These are phyloP conservation scores for Eumerus sabulonum DNA, from an alignment of 2,888 invertebrate genomes.

Conservation along the genomic window DNA sequence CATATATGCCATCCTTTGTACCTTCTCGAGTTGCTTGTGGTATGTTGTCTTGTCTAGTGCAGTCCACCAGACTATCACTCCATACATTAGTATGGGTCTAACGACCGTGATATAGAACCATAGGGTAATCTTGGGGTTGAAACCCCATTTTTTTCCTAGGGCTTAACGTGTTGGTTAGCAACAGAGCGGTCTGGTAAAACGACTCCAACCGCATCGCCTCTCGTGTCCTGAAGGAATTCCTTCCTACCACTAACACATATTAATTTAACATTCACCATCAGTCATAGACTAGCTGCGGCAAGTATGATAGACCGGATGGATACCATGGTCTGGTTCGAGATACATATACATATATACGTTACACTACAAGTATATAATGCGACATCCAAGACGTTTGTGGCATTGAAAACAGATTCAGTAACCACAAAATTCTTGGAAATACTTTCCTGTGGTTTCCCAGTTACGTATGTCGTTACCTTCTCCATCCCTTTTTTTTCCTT, in stretches of 20 bases:
- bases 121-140: too few species aligned
- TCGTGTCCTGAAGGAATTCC: conserved; percentile 49
- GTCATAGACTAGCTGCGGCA: conserved; percentile 19
- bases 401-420: conserved; percentile 49
- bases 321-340: neutral
- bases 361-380: conserved; percentile 14
- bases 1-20: too few species aligned
- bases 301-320: neutral
- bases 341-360: conserved; percentile 5
- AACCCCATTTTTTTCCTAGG: too few species aligned
- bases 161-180: conserved; percentile 51
- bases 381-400: conserved; percentile 59
- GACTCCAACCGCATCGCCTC: conserved; percentile 14
- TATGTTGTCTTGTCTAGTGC: too few species aligned
- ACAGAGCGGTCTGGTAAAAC: conserved; percentile 51
- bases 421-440: conserved; percentile 64
- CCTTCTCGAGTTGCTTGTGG: too few species aligned
- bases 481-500: too few species aligned
- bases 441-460: conserved; percentile 59
- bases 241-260: conserved; percentile 46
- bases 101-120: too few species aligned
- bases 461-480: neutral
- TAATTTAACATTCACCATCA: conserved; percentile 61
- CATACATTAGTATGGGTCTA: too few species aligned
- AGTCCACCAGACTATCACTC: too few species aligned